Evolutionary conservation across 2,797 vertebrate genomes (phyloP).

Genomic region (Serranus cabrilla): DNA sequence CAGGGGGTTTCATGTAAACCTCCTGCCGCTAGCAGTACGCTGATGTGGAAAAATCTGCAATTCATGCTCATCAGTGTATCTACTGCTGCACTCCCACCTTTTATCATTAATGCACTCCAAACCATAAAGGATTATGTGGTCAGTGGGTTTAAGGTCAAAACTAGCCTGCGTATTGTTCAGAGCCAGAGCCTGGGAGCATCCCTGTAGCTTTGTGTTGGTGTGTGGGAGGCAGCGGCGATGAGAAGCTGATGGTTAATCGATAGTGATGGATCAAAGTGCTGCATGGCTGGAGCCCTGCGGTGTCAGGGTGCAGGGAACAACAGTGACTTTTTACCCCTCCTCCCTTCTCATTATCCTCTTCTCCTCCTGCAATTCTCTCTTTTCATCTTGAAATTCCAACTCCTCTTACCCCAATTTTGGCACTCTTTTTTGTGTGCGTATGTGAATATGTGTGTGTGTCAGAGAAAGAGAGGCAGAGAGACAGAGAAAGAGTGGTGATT

Average conservation of each 20-base stretch:
- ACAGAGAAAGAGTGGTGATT: constrained; percentile 22
- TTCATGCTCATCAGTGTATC: constrained; percentile 28
- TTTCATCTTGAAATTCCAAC: constrained; percentile 49
- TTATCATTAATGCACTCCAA: constrained; percentile 20
- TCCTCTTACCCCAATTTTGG: constrained; percentile 1
- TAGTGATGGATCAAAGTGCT: constrained; percentile 83
- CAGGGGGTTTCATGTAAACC: constrained; percentile 41
- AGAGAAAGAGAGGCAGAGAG: neutral
- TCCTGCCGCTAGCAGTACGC: constrained; percentile 19
- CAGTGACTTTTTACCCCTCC: constrained; percentile 54
- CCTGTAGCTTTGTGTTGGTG: constrained; percentile 37
- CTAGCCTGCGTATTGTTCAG: constrained; percentile 21
- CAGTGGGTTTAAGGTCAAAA: constrained; percentile 62
- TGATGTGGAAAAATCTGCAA: constrained; percentile 37
- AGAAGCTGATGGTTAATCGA: constrained; percentile 81
- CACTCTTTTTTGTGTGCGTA: neutral
- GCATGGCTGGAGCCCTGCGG: constrained; percentile 70
- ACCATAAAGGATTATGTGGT: constrained; percentile 27
- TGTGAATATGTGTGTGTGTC: neutral
- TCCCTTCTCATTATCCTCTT: constrained; percentile 55
- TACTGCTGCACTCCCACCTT: constrained; percentile 3
- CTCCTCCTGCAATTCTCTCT: constrained; percentile 7
- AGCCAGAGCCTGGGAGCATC: constrained; percentile 28
- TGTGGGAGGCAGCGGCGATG: constrained; percentile 69
- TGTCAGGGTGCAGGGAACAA: constrained; percentile 65